These are phyloP conservation scores for Beaufortia kweichowensis DNA, from an alignment of 2,113 vertebrate species.

Conservation along the genomic window DNA sequence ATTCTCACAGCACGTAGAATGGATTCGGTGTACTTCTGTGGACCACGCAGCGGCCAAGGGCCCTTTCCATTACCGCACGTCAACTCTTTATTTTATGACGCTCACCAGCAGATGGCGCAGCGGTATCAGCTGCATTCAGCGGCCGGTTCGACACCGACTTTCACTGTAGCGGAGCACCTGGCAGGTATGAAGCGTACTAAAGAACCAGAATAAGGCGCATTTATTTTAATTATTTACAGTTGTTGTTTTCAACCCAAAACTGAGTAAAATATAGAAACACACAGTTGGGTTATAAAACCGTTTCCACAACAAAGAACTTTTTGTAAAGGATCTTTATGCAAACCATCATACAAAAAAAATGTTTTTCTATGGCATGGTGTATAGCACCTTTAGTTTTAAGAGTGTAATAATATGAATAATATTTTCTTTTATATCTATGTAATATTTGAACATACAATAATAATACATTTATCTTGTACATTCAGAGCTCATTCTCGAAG, in stretches of 20 bases:
- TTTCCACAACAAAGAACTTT: too few species aligned
- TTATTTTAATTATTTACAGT: too few species aligned
- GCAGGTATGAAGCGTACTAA: constrained; percentile 74
- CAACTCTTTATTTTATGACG: constrained; percentile 65
- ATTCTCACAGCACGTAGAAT: constrained; percentile 50
- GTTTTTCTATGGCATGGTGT: too few species aligned
- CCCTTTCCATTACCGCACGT: constrained; percentile 59
- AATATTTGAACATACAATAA: neutral
- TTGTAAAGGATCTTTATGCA: too few species aligned
- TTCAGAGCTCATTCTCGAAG: constrained; percentile 77
- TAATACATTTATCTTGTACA: neutral
- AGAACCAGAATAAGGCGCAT: too few species aligned
- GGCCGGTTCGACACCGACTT: constrained; percentile 55
- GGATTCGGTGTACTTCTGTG: constrained; percentile 70
- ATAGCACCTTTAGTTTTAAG: too few species aligned
- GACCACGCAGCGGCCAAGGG: constrained; percentile 35
- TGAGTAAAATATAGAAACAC: too few species aligned
- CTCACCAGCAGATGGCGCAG: constrained; percentile 73
- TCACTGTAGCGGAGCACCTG: constrained; percentile 75
- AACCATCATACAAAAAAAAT: too few species aligned
- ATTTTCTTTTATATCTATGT: too few species aligned
- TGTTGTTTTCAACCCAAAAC: too few species aligned
- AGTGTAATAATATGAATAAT: neutral
- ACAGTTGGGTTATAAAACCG: too few species aligned
- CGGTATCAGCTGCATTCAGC: constrained; percentile 64